Evolutionary conservation across 2,888 invertebrate species (phyloP), one percentile per base, ranked within the genome.

Genomic region (Thera britannica): DNA sequence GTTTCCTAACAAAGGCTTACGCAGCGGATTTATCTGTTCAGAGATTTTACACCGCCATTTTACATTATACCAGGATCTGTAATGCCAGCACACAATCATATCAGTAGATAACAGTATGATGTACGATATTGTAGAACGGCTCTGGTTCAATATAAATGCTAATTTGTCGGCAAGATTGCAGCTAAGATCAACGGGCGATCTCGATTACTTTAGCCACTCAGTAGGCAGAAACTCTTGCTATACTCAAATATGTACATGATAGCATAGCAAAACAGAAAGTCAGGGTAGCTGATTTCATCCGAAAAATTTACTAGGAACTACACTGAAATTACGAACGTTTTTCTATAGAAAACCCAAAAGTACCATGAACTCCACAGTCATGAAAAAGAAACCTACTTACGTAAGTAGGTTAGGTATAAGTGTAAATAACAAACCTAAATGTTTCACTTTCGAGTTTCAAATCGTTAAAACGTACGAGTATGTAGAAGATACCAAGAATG

Each of bases 81-180:
- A 52, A 34, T 34, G 52, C 34, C 23, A 34, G 34, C 52, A 52
- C 52, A 52, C 52, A 52, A 34, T 55, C 62, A 62, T 62, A 62
- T 62, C 49, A 60, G 51, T 9, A 4, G 55, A 57, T 64, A 62
- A 49, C 35, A 59, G 38, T 56, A 70, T 64, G 51, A 65, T 65
- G 36, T 69, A 77, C 76, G 72, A 75, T 79, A 76, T 75, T 77
- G 77, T 79, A 77, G 76, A 77, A 79, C 78, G 77, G 77, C 77
- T 77, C 76, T 75, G 72, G 78, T 79, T 82, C 85, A 89, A 91
- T 91, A 89, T 90, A 90, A 90, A 91, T 91, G 90, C 87, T 82
- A 91, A 91, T 91, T 79, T 82, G 77, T 77, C 76, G 80, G 84
- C 82, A 81, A 82, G 82, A 79, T 74, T 69, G 74, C 72, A 74